Conservation (phyloP, 2,797 vertebrate genomes). For the Caiman crocodilus region DNA sequence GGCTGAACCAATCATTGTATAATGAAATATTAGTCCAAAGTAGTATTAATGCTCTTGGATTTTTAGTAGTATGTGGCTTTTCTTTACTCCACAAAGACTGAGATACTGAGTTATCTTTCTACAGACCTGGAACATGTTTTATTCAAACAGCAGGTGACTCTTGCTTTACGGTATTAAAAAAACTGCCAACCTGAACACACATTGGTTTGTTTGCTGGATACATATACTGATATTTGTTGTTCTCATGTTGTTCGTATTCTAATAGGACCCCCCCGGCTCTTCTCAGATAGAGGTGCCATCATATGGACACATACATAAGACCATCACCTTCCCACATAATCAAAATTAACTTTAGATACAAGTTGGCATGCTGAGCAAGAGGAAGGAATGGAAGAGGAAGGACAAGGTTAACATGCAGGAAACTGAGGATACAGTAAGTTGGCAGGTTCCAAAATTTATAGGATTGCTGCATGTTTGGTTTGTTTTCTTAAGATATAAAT, state of each 20-base stretch:
- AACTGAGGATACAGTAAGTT: not conserved
- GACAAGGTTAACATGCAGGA: slow-evolving; percentile 20
- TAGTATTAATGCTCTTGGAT: not conserved
- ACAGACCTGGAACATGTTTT: not conserved
- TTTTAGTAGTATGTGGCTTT: not conserved
- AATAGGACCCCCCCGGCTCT: not conserved
- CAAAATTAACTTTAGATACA: slow-evolving; percentile 34
- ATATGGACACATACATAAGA: not conserved
- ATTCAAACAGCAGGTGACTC: not conserved
- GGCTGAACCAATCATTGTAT: not conserved
- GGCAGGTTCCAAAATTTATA: not conserved
- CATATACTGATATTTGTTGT: not conserved
- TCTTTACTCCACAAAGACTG: not conserved
- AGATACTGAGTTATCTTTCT: not conserved
- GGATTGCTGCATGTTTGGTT: not conserved
- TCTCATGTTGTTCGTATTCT: not conserved
- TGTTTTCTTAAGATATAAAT: slow-evolving; percentile 24
- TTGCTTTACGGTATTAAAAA: not conserved
- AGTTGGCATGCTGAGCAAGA: not conserved
- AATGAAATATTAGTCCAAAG: slow-evolving; percentile 9
- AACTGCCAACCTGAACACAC: not conserved
- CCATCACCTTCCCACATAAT: slow-evolving; percentile 27
- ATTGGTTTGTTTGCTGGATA: not conserved
- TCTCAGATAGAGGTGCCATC: not conserved
- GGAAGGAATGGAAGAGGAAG: slow-evolving; percentile 18